Percentiles rank a stretch among this genome's conserved stretches.
Conservation (phyloP, 2,797 vertebrate species). For the Rhinoraja longicauda region DNA sequence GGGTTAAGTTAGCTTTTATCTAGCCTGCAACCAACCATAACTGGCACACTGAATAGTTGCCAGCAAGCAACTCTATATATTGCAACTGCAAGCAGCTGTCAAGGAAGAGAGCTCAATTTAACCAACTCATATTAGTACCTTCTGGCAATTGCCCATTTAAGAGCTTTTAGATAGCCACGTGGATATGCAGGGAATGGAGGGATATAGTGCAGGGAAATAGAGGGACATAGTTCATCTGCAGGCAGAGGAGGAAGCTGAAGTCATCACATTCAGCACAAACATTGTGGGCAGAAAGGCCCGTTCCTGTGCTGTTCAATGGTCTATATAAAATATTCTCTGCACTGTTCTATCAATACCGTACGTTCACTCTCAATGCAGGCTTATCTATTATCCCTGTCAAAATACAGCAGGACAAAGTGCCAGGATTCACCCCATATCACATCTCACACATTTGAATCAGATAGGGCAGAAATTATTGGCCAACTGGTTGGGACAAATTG, state of each 20-base stretch:
- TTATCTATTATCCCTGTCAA: background rate
- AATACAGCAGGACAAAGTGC: background rate
- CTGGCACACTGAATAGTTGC: background rate
- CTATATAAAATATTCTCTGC: background rate
- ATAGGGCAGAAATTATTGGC: background rate
- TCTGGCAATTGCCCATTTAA: background rate
- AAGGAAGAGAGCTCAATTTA: background rate
- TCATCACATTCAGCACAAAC: no score
- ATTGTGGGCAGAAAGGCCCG: no score
- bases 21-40: background rate
- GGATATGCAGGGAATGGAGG: no score
- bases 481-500: background rate
- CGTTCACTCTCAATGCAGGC: background rate
- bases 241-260: no score
- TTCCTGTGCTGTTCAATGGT: no score
- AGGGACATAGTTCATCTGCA: no score
- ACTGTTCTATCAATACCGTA: background rate
- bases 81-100: background rate
- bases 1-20: background rate
- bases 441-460: background rate
- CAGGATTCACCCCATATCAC: background rate
- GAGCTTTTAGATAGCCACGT: no score
- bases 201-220: no score
- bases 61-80: background rate
- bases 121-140: background rate